Conservation (phyloP, 2,113 vertebrate genomes). For the Bufo gargarizans region DNA sequence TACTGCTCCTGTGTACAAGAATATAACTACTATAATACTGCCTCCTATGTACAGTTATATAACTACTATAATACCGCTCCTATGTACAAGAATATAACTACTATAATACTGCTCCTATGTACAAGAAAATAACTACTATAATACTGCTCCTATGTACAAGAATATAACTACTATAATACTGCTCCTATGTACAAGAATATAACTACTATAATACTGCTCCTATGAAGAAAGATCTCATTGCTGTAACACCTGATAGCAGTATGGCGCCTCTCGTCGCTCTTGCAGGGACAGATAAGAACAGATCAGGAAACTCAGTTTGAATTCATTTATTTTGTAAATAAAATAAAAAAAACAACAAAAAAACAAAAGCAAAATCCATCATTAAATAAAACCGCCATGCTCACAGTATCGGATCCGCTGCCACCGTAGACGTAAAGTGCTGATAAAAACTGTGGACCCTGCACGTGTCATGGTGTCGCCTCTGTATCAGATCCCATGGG, state of each 20-base stretch:
- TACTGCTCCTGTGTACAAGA: neutral
- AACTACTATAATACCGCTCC: neutral
- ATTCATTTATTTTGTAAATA: constrained; percentile 54
- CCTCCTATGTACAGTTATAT: neutral
- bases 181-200: neutral
- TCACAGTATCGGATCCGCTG: constrained; percentile 53
- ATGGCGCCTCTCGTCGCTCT: no score
- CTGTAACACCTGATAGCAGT: neutral
- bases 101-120: constrained; percentile 10
- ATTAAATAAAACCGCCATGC: constrained; percentile 57
- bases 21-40: constrained; percentile 6
- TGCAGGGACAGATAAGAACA: neutral
- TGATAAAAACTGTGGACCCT: constrained; percentile 49
- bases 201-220: constrained; percentile 3
- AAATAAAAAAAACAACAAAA: constrained; percentile 21
- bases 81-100: constrained; percentile 8
- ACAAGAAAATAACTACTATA: constrained; percentile 18
- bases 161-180: constrained; percentile 20
- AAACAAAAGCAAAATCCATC: neutral
- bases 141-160: constrained; percentile 1
- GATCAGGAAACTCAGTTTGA: constrained; percentile 19
- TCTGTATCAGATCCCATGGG: constrained; percentile 37
- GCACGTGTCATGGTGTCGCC: constrained; percentile 34
- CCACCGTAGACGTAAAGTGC: constrained; percentile 53
- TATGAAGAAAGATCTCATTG: neutral